A percentile compares a stretch with the other conserved stretches of the same genome.
Conservation (phyloP, 2,888 invertebrate genomes). For the Smittia aterrima region DNA sequence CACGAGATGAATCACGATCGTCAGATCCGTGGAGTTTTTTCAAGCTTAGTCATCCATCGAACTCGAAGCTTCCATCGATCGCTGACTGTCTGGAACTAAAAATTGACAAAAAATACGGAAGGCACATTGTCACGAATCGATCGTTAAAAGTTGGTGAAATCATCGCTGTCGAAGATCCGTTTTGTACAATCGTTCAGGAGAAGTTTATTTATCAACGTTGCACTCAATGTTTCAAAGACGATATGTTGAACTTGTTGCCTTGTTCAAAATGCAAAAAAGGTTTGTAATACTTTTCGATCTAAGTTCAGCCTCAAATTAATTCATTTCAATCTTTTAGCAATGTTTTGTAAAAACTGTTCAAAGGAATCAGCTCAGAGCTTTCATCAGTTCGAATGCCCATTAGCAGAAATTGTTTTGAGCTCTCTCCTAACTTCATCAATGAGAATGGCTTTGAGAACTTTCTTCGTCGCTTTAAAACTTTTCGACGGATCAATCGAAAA, state of each 20-base stretch:
- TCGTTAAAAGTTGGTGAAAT: slow-evolving; percentile 73
- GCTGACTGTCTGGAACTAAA: slow-evolving; percentile 63
- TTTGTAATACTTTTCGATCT: background rate
- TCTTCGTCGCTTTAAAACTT: slow-evolving; percentile 55
- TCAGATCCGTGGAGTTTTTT: background rate
- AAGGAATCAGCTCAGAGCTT: slow-evolving; percentile 61
- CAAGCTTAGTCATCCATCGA: slow-evolving; percentile 43
- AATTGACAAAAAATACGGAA: slow-evolving; percentile 62
- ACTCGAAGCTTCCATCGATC: slow-evolving; percentile 59
- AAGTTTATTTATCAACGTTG: slow-evolving; percentile 53
- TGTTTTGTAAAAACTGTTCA: slow-evolving; percentile 52
- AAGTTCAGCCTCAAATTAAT: background rate
- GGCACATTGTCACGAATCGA: slow-evolving; percentile 67
- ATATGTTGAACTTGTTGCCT: slow-evolving; percentile 47
- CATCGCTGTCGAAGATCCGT: slow-evolving; percentile 74
- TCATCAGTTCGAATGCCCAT: slow-evolving; percentile 74
- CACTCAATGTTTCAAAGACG: slow-evolving; percentile 51
- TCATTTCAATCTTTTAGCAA: background rate
- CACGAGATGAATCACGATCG: background rate
- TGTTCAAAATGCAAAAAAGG: background rate
- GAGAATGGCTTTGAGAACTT: slow-evolving; percentile 44
- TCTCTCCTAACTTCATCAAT: slow-evolving; percentile 43
- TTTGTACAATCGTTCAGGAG: slow-evolving; percentile 57
- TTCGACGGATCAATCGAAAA: slow-evolving; percentile 47
- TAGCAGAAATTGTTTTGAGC: slow-evolving; percentile 57